Base-by-base conservation (phyloP, 2,113 vertebrate species). In the Marmota flaviventris region DNA sequence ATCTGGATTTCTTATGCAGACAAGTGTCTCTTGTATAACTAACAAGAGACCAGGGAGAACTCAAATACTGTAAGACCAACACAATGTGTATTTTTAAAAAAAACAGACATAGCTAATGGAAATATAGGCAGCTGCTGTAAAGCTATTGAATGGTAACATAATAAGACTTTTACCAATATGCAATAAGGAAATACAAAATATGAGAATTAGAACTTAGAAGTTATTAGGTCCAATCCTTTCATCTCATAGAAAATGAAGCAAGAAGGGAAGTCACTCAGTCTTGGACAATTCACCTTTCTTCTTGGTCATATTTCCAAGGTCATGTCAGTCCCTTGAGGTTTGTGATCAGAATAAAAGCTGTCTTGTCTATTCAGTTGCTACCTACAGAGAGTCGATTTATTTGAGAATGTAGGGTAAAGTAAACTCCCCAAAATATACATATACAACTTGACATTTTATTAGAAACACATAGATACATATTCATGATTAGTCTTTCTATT, bases 131-230 rank as follows among this genome's bases (percentile, higher is more conserved):
- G 79, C 39, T 48, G 25, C 27, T 58, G 32, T 22, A 83, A 34
- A 63, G 29, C 29, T 27, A 76, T n/a, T 14, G 22, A 69, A 85
- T 2, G 45, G 24, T 22, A 48, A 63, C 58, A n/a, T 4, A 42
- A 7, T 39, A 61, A 25, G 25, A 45, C 18, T 78, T 89, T 37
- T 79, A 27, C 16, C 72, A 56, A 61, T 27, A n/a, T 88, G 70
- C 73, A 79, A 75, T 85, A 45, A 88, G 73, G 61, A 91, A 88
- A 94, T 45, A 73, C 16, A 91, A 67, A 83, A 77, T 51, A 29
- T n/a, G 22, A 78, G 20, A 85, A 85, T 67, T 63, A 70, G 11
- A 69, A 61, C 11, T 51, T 20, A 37, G 8, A 88, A 18, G 1
- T 90, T 53, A 37, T 53, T 82, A 25, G 0, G 16, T 25, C 32